phyloP scores from a whole-genome alignment of 1,140 invertebrate species.

The Arctopsyche grandis region DNA sequence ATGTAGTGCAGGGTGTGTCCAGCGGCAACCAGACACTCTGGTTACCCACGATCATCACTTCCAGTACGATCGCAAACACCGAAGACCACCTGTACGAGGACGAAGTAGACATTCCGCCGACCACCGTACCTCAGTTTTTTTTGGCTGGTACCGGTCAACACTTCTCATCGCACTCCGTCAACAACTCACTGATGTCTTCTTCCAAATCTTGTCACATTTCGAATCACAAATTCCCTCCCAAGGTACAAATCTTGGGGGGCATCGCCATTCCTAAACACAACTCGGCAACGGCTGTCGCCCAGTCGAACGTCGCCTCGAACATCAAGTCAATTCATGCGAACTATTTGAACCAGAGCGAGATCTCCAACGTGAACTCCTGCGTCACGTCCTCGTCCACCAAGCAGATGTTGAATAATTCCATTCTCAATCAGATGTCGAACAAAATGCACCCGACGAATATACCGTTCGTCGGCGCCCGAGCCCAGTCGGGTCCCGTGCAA shows the following conservation, averaged over 20 bases:
- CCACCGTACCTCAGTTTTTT: conserved; percentile 63
- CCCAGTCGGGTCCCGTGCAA: not conserved
- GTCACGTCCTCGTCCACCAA: not conserved
- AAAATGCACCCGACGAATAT: conserved; percentile 11
- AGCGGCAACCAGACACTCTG: conserved; percentile 61
- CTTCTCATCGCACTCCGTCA: conserved; percentile 36
- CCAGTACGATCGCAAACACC: conserved; percentile 55
- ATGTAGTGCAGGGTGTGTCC: conserved; percentile 63
- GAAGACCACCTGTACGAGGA: conserved; percentile 57
- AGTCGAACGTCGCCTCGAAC: not conserved
- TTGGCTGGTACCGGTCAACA: conserved; percentile 36
- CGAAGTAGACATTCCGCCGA: conserved; percentile 60
- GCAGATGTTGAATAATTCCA: not conserved
- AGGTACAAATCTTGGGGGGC: conserved; percentile 49
- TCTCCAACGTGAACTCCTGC: conserved; percentile 17
- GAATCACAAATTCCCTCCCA: conserved; percentile 40
- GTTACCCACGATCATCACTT: conserved; percentile 61
- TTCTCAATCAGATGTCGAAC: conserved; percentile 8
- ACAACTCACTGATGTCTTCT: not conserved
- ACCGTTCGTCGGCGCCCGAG: not conserved
- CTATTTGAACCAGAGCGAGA: conserved; percentile 41
- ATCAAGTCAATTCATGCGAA: conserved; percentile 40
- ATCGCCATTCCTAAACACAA: conserved; percentile 45
- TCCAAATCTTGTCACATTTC: conserved; percentile 11
- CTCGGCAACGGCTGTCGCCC: not conserved